Evolutionary conservation across 2,113 vertebrate species (phyloP), one percentile per base, ranked within the genome.

Genomic region (Megaleporinus macrocephalus): DNA sequence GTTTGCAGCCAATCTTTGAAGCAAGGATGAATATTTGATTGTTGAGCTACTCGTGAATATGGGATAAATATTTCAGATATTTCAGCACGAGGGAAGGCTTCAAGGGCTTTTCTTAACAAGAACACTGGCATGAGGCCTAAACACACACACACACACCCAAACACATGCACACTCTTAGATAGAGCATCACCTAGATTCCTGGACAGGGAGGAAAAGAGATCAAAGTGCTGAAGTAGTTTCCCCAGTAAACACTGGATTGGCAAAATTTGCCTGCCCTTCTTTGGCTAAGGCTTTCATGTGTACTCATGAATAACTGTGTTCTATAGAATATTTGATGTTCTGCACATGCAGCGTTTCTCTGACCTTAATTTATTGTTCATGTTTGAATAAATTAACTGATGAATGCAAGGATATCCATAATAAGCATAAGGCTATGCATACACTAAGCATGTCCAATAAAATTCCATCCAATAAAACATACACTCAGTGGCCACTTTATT

Each of bases 51-150:
- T 82, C 73, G 66, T 55, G 24, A 86, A 85, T 80, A 77, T 16
- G 57, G 51, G 41, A 90, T 93, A 83, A 89, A 92, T 92, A 90
- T 93, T 91, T 85, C 87, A 74, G 59, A 92, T 92, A 90, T 93
- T 62, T 62, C 47, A 74, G 61, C n/a, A 47, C 70, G 41, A 41
- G 86, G 71, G 79, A n/a, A 84, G 79, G 83, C 72, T 83, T 74
- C 20, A 27, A 86, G 80, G 81, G 86, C 29, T 86, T 79, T 51
- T 83, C 41, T 79, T 79, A 81, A 80, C 0, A n/a, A 84, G 76
- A 88, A 68, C 73, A 86, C 73, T 84, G 62, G 10, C 27, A n/a
- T 7, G 24, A 82, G 41, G 63, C 14, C 3, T 63, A 76, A 57
- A 76, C 30, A 53, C 55, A 70, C 27, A 53, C 82, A 80, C 65